Evolutionary conservation across 64 coral and sea anemone species (phyloP), one percentile per base, ranked within the genome.

Genomic region (Pachyseris speciosa): DNA sequence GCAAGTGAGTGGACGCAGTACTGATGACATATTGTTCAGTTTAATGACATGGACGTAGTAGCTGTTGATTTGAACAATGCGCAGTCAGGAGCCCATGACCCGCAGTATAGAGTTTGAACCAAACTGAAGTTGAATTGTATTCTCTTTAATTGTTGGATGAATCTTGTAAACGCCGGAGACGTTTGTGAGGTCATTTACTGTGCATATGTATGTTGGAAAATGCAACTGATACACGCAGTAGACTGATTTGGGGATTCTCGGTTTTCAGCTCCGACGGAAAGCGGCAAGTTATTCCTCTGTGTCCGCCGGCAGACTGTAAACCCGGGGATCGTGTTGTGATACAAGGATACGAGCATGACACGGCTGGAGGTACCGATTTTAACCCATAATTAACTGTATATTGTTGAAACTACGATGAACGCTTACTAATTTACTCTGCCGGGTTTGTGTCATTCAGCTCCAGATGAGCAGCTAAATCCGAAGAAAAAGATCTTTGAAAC

Each of bases 401-500:
- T 36, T 59, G 2, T 66, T 43, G 4, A 12, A 55, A 16, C 13
- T 17, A 4, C 0, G 22, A 61, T 25, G 9, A 26, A 61, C 12
- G 20, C 24, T 0, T 61, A 16, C 58, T 25, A 16, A 31, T 50
- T 19, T 0, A 39, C 38, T 22, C 2, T 8, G 32, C 24, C n/a
- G 34, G 58, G 52, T 63, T 58, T 16, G 80, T 50, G 22, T 44
- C 73, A 69, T 80, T 27, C 49, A 98, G 96, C 75, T 33, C 96
- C 96, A 70, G 96, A 98, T 41, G 88, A 91, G 33, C 84, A 92
- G 64, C 78, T 98, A 9, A 98, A 98, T 84, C 96, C 96, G 0
- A 98, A 98, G 64, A 98, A 89, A 63, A 98, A 98, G 72, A 42
- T 98, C 19, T 98, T 98, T 52, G 96, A 98, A 81, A 79, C 92